Conservation (phyloP, 1,140 invertebrate genomes). For the Sinella curviseta region DNA sequence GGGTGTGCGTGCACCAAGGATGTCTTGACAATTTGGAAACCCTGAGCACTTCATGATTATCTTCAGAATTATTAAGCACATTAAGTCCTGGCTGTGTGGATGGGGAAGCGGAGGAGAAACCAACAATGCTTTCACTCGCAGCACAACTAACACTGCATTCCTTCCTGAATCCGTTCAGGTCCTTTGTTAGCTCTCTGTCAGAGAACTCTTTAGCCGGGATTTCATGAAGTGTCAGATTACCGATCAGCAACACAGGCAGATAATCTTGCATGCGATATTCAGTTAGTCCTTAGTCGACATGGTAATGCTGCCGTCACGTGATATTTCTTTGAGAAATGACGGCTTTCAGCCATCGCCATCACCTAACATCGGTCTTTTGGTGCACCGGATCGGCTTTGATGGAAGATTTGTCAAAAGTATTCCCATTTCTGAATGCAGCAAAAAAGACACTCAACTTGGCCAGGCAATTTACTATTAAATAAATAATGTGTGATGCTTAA, state of each 20-base stretch:
- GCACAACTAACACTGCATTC: conserved; percentile 66
- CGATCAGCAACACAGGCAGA: conserved; percentile 63
- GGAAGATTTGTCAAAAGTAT: conserved; percentile 53
- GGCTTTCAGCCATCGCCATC: conserved; percentile 46
- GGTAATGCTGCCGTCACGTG: conserved; percentile 42
- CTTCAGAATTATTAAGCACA: no score
- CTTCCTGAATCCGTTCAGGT: conserved; percentile 67
- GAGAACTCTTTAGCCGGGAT: conserved; percentile 58
- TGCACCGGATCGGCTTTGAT: conserved; percentile 59
- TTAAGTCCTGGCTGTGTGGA: conserved; percentile 54
- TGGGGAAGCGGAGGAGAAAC: conserved; percentile 15
- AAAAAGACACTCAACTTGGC: conserved; percentile 52
- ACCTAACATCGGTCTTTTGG: conserved; percentile 54
- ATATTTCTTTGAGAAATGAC: conserved; percentile 46
- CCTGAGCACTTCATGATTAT: conserved; percentile 73
- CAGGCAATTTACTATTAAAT: conserved; percentile 55
- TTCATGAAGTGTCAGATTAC: conserved; percentile 59
- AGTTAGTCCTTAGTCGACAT: conserved; percentile 41
- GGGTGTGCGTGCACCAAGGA: conserved; percentile 86
- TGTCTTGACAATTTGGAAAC: conserved; percentile 85
- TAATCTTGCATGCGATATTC: conserved; percentile 56
- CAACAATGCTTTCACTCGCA: conserved; percentile 65
- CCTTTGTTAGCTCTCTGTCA: conserved; percentile 61
- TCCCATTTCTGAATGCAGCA: conserved; percentile 49
- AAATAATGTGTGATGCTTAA: conserved; percentile 52